Base-by-base conservation (phyloP, 2,797 vertebrate genomes). In the Margarornis squamiger region DNA sequence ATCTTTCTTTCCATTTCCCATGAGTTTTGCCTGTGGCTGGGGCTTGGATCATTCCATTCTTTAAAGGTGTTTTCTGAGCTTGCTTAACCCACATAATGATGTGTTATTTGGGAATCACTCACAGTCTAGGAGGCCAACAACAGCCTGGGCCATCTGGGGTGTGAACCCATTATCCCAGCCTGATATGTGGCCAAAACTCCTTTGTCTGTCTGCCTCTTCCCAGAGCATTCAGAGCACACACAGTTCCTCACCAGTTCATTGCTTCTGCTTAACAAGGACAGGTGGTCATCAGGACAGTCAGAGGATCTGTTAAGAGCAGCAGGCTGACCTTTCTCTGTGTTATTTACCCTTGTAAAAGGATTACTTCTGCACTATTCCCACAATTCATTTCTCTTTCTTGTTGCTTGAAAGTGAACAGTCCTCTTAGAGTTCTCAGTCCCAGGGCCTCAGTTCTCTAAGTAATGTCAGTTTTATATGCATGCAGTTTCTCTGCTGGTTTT, bases 171-270 rank as follows among this genome's bases (percentile, higher is more conserved):
- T 13, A 21, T 16, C 32, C 29, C 27, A 59, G n/a, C 23, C 55
- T 84, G 4, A 0, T 1, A 0, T 2, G 12, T 32, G 81, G 10
- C 46, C 4, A 1, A 52, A 38, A 3, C 17, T 58, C n/a, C 38
- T 45, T 57, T 23, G 46, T 43, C 61, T 43, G 4, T 6, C 41
- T 79, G 24, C 36, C 38, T 71, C 34, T 74, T 87, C 22, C 68
- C 23, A 49, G 41, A 61, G 29, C 39, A 62, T 17, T 62, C 26
- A 46, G 46, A 72, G 22, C 29, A 59, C 22, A 3, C 7, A 15
- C 5, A 15, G 29, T 15, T 85, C 48, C 43, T 79, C 34, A 36
- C 8, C 21, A 9, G n/a, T 26, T 34, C 8, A 1, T 36, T 32
- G 26, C 30, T 86, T 74, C 38, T 88, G 65, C 49, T 59, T 24